Evolutionary conservation across 2,888 invertebrate species (phyloP).

Genomic region (Hermaeophaga mercurialis): DNA sequence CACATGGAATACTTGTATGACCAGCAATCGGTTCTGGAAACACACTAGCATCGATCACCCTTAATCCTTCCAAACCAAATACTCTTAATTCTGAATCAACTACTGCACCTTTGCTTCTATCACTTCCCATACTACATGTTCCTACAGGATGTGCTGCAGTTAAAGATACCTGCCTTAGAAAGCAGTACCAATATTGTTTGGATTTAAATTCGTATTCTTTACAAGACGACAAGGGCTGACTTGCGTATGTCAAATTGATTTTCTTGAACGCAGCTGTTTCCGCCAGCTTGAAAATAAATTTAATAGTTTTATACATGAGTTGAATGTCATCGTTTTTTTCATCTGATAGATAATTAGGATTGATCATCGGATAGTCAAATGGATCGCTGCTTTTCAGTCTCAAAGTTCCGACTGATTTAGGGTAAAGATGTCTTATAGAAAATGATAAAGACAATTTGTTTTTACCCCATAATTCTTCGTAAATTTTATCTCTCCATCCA

Average conservation of each 20-base stretch:
- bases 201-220: constrained; percentile 60
- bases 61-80: constrained; percentile 62
- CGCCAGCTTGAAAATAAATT: constrained; percentile 54
- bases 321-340: constrained; percentile 58
- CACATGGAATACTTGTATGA: constrained; percentile 67
- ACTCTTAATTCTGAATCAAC: constrained; percentile 68
- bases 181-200: constrained; percentile 73
- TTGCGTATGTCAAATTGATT: constrained; percentile 56
- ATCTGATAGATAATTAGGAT: constrained; percentile 68
- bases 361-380: constrained; percentile 62
- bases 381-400: constrained; percentile 44
- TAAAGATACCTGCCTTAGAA: constrained; percentile 48
- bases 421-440: too few species aligned
- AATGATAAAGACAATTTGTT: constrained; percentile 23
- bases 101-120: constrained; percentile 63
- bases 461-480: constrained; percentile 40
- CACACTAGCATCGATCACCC: constrained; percentile 66
- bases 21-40: constrained; percentile 66
- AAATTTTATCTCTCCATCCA: neutral
- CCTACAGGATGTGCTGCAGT: constrained; percentile 67
- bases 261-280: constrained; percentile 60
- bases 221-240: constrained; percentile 54
- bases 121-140: constrained; percentile 72
- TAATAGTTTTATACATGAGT: constrained; percentile 60
- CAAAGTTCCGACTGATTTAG: constrained; percentile 65